phyloP scores from a whole-genome alignment of 2,888 invertebrate genomes.

The Euplexia lucipara region DNA sequence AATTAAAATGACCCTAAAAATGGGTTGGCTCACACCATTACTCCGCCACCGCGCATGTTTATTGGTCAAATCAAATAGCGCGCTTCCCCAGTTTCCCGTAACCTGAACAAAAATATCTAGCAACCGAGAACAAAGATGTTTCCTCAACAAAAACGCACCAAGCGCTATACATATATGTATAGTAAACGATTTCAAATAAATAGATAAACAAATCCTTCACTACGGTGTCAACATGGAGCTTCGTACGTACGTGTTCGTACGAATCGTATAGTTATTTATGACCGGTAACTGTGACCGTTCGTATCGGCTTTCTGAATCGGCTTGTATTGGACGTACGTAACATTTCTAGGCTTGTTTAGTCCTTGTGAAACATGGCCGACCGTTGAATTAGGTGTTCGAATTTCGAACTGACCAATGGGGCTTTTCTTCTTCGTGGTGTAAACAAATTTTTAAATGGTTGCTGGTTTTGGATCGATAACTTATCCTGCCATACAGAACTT shows the following conservation, averaged over 20 bases:
- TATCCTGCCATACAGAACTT: constrained; percentile 8
- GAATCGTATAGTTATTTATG: constrained; percentile 39
- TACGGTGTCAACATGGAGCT: constrained; percentile 16
- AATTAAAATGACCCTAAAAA: too few relatives aligned
- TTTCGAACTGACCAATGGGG: constrained; percentile 28
- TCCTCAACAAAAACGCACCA: too few relatives aligned
- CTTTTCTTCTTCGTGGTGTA: not conserved
- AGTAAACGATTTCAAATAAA: too few relatives aligned
- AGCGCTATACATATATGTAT: too few relatives aligned
- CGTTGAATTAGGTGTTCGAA: constrained; percentile 37
- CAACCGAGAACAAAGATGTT: too few relatives aligned
- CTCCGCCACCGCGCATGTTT: too few relatives aligned
- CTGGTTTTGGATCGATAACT: not conserved
- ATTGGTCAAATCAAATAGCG: too few relatives aligned
- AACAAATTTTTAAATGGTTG: not conserved
- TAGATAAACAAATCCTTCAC: constrained; percentile 7
- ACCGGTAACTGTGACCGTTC: constrained; percentile 28
- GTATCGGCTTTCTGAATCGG: constrained; percentile 36
- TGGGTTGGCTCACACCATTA: too few relatives aligned
- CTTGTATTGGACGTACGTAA: constrained; percentile 28
- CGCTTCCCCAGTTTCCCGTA: too few relatives aligned
- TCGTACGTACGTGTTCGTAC: constrained; percentile 25
- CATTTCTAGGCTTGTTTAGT: constrained; percentile 40
- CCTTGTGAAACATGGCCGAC: constrained; percentile 44
- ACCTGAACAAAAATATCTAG: too few relatives aligned